Evolutionary conservation across 2,888 invertebrate species (phyloP), one percentile per base, ranked within the genome.

Genomic region (Drosophila niveifrons): DNA sequence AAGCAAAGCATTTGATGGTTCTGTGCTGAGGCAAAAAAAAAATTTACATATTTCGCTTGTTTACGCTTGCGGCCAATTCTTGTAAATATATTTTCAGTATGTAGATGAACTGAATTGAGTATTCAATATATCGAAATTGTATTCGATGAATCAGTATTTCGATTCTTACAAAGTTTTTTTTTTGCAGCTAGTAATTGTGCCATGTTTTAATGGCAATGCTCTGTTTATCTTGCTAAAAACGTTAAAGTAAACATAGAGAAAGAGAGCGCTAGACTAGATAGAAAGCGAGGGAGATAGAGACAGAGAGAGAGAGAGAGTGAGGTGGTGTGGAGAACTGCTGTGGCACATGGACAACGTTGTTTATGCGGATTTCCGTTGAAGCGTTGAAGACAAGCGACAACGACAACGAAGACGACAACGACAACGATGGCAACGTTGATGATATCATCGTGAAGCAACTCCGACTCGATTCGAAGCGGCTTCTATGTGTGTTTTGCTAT

Each of bases 301-400:
- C n/a, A n/a, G 31, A 48, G 31, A 55, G 18, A 44, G 23, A 23
- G 39, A 31, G 53, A 52, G 31, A 17, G 50, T 11, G 15, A 17
- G 43, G 29, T 43, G 67, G 29, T 43, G 63, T 72, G 43, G 28
- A 52, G 34, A 41, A 41, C 23, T 34, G 66, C 58, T 63, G 46
- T 48, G 74, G 74, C 74, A 80, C 75, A 78, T 76, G 78, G 75
- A 48, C 81, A 69, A 65, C 71, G 57, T 84, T 88, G 88, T 86
- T 89, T 86, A 89, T 88, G 90, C 90, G 87, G 84, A 90, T 90
- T 88, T 88, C 90, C 87, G 89, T 66, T 81, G 78, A 76, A 87
- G 66, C 80, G 23, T 23, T 23, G 61, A 57, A 75, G 72, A 72
- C 79, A 53, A 68, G 64, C 67, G 23, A 55, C 71, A 36, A 41